Percentiles rank a stretch among this genome's conserved stretches.
phyloP scores from a whole-genome alignment of 1,140 invertebrate genomes.

The Drosophila busckii region DNA sequence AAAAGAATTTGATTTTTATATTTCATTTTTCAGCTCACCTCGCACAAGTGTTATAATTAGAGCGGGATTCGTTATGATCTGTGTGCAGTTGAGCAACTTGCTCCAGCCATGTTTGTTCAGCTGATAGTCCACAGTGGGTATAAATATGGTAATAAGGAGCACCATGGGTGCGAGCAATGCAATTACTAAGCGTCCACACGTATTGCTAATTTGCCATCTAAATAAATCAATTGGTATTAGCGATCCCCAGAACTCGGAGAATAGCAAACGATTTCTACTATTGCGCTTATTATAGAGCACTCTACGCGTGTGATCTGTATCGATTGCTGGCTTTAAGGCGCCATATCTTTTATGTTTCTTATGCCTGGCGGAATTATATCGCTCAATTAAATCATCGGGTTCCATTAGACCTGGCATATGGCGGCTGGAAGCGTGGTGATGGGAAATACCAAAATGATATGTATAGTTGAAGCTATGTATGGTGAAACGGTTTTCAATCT shows the following conservation, averaged over 20 bases:
- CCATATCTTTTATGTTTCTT: too few relatives aligned
- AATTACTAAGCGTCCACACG: not conserved
- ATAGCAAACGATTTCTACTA: conserved; percentile 29
- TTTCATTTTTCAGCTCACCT: conserved; percentile 5
- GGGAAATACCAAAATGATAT: too few relatives aligned
- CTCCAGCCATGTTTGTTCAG: conserved; percentile 2
- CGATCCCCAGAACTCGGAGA: conserved; percentile 12
- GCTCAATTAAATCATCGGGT: too few relatives aligned
- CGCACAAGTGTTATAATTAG: conserved; percentile 2
- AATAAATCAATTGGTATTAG: conserved; percentile 30
- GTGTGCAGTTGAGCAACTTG: conserved; percentile 8
- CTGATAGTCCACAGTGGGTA: conserved; percentile 1
- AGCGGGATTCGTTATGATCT: conserved; percentile 4
- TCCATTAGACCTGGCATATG: too few relatives aligned
- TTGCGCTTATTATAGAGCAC: conserved; percentile 14
- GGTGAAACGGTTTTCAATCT: too few relatives aligned
- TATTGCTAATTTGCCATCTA: conserved; percentile 10
- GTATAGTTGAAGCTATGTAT: too few relatives aligned
- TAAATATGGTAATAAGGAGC: not conserved
- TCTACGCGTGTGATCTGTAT: not conserved
- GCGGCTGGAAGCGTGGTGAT: too few relatives aligned
- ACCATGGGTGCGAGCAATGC: conserved; percentile 23
- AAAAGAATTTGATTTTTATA: not conserved
- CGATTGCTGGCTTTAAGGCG: not conserved
- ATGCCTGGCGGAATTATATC: too few relatives aligned